Evolutionary conservation across 2,797 vertebrate species (phyloP).

Genomic region (Sebastes ruberrimus): DNA sequence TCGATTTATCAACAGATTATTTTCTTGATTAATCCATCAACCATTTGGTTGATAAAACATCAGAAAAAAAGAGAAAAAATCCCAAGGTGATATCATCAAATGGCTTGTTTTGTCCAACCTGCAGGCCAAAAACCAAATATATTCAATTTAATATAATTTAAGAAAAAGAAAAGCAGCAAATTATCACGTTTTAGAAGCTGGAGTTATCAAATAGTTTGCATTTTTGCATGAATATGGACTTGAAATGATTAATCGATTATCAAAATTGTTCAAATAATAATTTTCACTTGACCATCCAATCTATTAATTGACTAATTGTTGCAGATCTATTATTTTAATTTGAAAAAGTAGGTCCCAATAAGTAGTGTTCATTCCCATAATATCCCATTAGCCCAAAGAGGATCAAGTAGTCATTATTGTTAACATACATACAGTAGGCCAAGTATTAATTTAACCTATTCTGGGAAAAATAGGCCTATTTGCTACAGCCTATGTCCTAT

Average conservation of each 20-base stretch:
- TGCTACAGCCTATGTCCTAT: background rate
- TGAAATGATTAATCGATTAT: background rate
- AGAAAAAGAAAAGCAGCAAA: too few species aligned
- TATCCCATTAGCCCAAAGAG: background rate
- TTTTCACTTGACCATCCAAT: background rate
- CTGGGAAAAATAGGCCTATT: background rate
- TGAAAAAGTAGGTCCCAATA: background rate
- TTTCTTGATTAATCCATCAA: background rate
- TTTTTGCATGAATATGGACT: background rate
- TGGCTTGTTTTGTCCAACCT: background rate
- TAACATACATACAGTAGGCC: background rate
- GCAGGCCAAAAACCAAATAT: background rate
- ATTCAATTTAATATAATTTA: background rate
- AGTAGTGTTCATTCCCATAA: background rate
- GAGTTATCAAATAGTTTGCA: background rate
- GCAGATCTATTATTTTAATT: background rate
- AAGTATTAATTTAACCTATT: background rate
- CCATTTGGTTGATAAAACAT: too few species aligned
- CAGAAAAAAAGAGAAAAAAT: background rate
- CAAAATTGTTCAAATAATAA: background rate
- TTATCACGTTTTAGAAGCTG: too few species aligned
- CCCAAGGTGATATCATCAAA: background rate
- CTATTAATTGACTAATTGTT: background rate
- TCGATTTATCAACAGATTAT: background rate
- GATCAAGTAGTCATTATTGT: too few species aligned